These are phyloP conservation scores for Emesis furor DNA, from an alignment of 2,888 invertebrate species.

Conservation along the genomic window DNA sequence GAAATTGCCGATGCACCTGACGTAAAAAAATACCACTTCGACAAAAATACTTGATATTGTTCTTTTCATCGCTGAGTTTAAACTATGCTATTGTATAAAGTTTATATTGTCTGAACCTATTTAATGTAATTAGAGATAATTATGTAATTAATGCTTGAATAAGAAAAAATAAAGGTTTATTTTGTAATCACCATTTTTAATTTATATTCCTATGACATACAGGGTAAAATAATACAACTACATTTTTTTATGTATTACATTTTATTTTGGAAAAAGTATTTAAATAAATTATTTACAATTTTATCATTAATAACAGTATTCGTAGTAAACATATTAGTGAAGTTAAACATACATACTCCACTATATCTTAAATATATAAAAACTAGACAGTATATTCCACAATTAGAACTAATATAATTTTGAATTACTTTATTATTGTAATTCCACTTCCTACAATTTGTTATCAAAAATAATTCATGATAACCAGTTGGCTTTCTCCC, in stretches of 20 bases:
- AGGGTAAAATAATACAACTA: too few relatives aligned
- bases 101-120: too few relatives aligned
- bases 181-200: too few relatives aligned
- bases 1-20: too few relatives aligned
- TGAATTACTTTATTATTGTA: background rate
- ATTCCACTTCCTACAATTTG: conserved; percentile 7
- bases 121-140: too few relatives aligned
- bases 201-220: too few relatives aligned
- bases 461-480: conserved; percentile 3
- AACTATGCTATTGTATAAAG: too few relatives aligned
- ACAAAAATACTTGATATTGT: too few relatives aligned
- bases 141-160: too few relatives aligned
- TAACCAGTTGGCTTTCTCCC: conserved; percentile 10
- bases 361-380: conserved; percentile 12
- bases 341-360: conserved; percentile 14
- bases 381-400: background rate
- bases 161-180: too few relatives aligned
- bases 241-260: background rate
- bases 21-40: too few relatives aligned
- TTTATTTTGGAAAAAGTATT: conserved; percentile 16
- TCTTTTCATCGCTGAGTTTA: too few relatives aligned
- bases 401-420: conserved; percentile 9
- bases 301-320: conserved; percentile 15
- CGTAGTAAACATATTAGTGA: conserved; percentile 6
- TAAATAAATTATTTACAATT: background rate